phyloP scores from a whole-genome alignment of 2,797 vertebrate genomes.

The Pogoniulus pusillus region DNA sequence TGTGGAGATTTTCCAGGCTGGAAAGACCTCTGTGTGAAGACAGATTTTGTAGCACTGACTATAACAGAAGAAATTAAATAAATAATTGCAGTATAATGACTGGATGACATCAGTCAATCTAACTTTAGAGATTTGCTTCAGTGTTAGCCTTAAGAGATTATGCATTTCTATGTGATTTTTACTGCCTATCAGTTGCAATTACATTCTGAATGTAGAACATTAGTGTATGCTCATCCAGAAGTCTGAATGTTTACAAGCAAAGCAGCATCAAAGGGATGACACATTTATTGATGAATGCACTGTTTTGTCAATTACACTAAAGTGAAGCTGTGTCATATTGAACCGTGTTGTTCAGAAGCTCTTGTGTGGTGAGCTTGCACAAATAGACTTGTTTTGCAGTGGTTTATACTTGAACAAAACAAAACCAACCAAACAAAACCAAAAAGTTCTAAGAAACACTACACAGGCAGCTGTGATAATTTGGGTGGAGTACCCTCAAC shows the following conservation, averaged over 20 bases:
- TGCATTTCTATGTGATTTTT: not conserved
- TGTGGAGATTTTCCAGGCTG: not conserved
- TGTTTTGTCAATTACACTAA: conserved; percentile 58
- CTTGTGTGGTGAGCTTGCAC: not conserved
- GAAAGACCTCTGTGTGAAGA: not conserved
- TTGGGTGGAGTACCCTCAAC: not conserved
- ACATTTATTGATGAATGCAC: conserved; percentile 55
- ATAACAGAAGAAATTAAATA: not conserved
- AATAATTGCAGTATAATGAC: not conserved
- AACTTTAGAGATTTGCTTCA: not conserved
- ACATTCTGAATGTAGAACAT: not conserved
- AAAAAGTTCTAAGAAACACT: not conserved
- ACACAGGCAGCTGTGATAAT: not conserved
- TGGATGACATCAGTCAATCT: not conserved
- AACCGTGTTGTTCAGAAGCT: conserved; percentile 31
- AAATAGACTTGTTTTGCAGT: not conserved
- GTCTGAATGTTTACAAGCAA: conserved; percentile 50
- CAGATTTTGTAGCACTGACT: not conserved
- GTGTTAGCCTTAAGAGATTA: not conserved
- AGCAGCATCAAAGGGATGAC: conserved; percentile 31
- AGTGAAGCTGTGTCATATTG: conserved; percentile 57
- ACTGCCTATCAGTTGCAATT: not conserved
- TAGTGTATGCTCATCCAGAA: not conserved
- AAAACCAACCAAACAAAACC: not conserved
- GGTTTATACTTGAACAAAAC: not conserved